Base-by-base conservation (phyloP, 2,113 vertebrate species). In the Oceanites oceanicus region DNA sequence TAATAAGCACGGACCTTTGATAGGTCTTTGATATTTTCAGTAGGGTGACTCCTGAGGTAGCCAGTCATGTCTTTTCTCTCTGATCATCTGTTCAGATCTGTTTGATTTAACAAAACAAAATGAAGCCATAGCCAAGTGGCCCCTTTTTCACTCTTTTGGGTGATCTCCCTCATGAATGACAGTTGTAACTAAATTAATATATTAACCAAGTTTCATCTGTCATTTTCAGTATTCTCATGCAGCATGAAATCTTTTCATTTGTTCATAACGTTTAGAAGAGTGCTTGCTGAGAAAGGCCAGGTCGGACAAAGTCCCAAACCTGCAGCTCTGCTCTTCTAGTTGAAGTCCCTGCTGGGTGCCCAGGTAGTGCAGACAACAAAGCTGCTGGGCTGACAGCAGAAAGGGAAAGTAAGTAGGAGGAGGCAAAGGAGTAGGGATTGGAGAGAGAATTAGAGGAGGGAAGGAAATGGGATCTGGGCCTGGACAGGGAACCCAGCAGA, bases 351-450 rank as follows among this genome's bases (percentile, higher is more conserved):
- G 17, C 30, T 42, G 38, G 27, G 4, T 53, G 49, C n/a, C 15
- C 42, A 29, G 44, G 22, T 7, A 55, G 19, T 15, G 38, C 1
- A 2, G 9, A 4, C 0, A 1, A n/a, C 6, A 38, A 80, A 91
- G 34, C 23, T 47, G 8, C 32, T 3, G 7, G 20, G 58, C 30
- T 71, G 53, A 70, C 8, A 32, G n/a, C 6, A 42, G 17, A 62
- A 15, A 62, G 4, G 13, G 27, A 79, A 88, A 79, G 58, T 11
- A 45, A 55, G 58, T 11, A 45, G 50, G 14, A 29, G 11, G 25
- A 55, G 18, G 15, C 11, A 40, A 77, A 78, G 29, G 4, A 65
- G 4, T 2, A 68, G 34, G 15, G 29, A 70, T 0, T 52, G 26
- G 23, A 68, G 6, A 90, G 36, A 77, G 9, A 49, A 32, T 30